Evolutionary conservation across 2,113 vertebrate genomes (phyloP).

Genomic region (Electrona antarctica): DNA sequence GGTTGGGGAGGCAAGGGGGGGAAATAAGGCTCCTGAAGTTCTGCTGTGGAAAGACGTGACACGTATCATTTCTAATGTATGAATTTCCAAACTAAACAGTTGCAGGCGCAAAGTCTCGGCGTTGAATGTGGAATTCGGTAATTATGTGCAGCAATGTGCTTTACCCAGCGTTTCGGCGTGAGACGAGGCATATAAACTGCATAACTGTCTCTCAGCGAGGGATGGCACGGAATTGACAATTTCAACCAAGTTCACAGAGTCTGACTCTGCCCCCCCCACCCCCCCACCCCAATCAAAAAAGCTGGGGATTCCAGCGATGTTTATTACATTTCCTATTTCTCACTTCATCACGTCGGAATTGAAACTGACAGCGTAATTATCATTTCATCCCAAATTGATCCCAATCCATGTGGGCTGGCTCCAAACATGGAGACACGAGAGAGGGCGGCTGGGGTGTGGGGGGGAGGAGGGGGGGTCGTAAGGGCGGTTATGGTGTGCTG

Average conservation of each 20-base stretch:
- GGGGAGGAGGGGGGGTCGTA: no score
- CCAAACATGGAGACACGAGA: slow-evolving; percentile 69
- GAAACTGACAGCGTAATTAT: slow-evolving; percentile 84
- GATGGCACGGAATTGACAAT: slow-evolving; percentile 57
- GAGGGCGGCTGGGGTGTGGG: slow-evolving; percentile 1
- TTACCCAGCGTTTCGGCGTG: slow-evolving; percentile 48
- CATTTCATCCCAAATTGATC: slow-evolving; percentile 83
- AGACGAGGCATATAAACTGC: slow-evolving; percentile 50
- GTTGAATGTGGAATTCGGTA: slow-evolving; percentile 65
- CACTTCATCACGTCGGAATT: slow-evolving; percentile 77
- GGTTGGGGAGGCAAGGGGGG: no score
- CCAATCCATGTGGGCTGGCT: slow-evolving; percentile 79
- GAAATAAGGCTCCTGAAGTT: slow-evolving; percentile 22
- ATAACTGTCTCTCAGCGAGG: slow-evolving; percentile 50
- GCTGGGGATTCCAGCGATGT: slow-evolving; percentile 72
- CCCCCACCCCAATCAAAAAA: slow-evolving; percentile 68
- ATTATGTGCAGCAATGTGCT: slow-evolving; percentile 61
- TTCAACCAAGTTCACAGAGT: slow-evolving; percentile 43
- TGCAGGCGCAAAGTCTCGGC: slow-evolving; percentile 44
- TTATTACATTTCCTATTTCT: slow-evolving; percentile 80
- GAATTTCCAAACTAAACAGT: slow-evolving; percentile 67
- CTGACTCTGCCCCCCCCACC: slow-evolving; percentile 39
- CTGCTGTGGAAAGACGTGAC: slow-evolving; percentile 60
- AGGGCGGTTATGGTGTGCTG: no score
- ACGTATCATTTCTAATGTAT: slow-evolving; percentile 58